Conservation (phyloP, 2,888 invertebrate genomes). For the Pachliopta kotzebuea region DNA sequence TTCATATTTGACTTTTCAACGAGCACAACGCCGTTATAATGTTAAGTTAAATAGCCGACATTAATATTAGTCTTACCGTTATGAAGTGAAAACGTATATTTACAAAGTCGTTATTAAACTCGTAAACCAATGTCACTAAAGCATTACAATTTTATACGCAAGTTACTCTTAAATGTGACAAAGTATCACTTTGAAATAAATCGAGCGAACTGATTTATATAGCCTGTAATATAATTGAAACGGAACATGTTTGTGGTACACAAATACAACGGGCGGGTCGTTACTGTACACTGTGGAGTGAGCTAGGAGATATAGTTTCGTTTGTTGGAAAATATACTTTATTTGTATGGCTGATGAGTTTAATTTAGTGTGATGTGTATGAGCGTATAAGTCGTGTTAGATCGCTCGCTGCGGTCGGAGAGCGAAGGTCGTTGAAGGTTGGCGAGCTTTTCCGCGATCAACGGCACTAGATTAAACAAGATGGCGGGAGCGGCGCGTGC, state of each 20-base stretch:
- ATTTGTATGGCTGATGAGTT: conserved; percentile 32
- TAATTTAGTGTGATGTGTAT: conserved; percentile 27
- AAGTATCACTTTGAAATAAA: conserved; percentile 64
- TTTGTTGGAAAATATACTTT: conserved; percentile 37
- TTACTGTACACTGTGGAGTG: conserved; percentile 35
- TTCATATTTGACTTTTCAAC: conserved; percentile 19
- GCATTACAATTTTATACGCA: conserved; percentile 28
- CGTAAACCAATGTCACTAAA: conserved; percentile 37
- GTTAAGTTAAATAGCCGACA: conserved; percentile 18
- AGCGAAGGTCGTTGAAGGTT: conserved; percentile 81
- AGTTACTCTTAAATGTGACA: conserved; percentile 53
- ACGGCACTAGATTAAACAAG: conserved; percentile 78
- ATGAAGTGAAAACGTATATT: conserved; percentile 22
- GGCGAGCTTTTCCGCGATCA: conserved; percentile 80
- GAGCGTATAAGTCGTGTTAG: conserved; percentile 39
- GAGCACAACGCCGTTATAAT: conserved; percentile 12
- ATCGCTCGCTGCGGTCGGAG: conserved; percentile 65
- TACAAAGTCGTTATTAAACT: conserved; percentile 31
- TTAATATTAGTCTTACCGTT: conserved; percentile 17
- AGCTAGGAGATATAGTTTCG: conserved; percentile 31
- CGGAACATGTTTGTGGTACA: conserved; percentile 58
- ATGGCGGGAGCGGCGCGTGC: conserved; percentile 79
- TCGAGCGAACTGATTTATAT: conserved; percentile 62
- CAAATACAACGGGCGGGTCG: conserved; percentile 59
- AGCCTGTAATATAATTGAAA: conserved; percentile 61